Percentiles rank a stretch among this genome's conserved stretches.
Evolutionary conservation across 2,888 invertebrate species (phyloP).

Genomic region (Lepidochitona cinerea): DNA sequence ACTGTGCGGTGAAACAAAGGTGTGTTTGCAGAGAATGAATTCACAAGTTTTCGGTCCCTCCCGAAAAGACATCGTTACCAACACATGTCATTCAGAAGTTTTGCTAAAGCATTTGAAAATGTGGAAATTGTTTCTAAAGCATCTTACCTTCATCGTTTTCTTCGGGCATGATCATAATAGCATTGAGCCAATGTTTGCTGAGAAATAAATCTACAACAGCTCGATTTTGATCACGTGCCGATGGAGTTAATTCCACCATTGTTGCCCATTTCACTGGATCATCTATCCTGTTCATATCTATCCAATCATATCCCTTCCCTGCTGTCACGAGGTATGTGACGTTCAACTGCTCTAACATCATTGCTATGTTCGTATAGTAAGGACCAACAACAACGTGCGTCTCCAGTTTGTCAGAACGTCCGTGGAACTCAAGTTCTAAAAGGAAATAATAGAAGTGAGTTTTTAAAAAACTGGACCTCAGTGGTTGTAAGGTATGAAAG

Average conservation of each 20-base stretch:
- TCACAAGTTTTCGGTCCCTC: too few relatives aligned
- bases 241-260: slow-evolving; percentile 52
- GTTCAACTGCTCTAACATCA: slow-evolving; percentile 44
- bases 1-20: too few relatives aligned
- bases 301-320: slow-evolving; percentile 58
- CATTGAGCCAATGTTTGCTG: slow-evolving; percentile 44
- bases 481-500: too few relatives aligned
- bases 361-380: slow-evolving; percentile 60
- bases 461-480: too few relatives aligned
- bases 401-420: not conserved
- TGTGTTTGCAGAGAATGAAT: too few relatives aligned
- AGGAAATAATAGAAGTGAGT: too few relatives aligned
- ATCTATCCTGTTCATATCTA: slow-evolving; percentile 52
- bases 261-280: slow-evolving; percentile 48
- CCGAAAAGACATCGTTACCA: too few relatives aligned
- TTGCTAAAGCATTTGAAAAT: too few relatives aligned
- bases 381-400: slow-evolving; percentile 41
- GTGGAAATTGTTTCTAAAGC: too few relatives aligned
- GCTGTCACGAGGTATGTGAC: slow-evolving; percentile 59
- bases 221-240: slow-evolving; percentile 48
- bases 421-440: too few relatives aligned
- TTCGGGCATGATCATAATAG: slow-evolving; percentile 57
- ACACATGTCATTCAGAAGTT: too few relatives aligned
- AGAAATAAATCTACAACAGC: slow-evolving; percentile 57
- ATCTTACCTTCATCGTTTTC: slow-evolving; percentile 51